phyloP scores from a whole-genome alignment of 1,140 invertebrate species.

The Pseudomyrmex gracilis region DNA sequence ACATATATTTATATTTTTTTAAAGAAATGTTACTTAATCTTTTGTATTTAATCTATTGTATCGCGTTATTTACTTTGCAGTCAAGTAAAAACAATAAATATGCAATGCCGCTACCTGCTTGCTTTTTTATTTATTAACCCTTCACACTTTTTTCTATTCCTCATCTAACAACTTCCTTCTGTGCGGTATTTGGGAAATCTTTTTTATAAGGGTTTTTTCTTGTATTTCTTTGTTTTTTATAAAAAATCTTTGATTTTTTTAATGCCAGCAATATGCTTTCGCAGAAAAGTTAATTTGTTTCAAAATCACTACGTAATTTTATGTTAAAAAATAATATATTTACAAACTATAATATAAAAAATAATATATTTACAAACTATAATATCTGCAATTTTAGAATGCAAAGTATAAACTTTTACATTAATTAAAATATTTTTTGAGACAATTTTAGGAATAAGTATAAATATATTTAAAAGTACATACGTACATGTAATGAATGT shows the following conservation, averaged over 20 bases:
- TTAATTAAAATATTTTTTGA: neutral
- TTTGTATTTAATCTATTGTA: slow-evolving; percentile 74
- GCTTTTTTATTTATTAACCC: slow-evolving; percentile 83
- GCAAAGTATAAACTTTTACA: too few species aligned
- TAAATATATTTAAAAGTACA: neutral
- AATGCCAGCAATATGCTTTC: neutral
- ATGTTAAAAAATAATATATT: neutral
- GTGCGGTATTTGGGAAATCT: slow-evolving; percentile 55
- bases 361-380: too few species aligned
- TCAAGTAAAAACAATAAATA: slow-evolving; percentile 79
- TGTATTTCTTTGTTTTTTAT: slow-evolving; percentile 45
- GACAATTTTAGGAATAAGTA: neutral
- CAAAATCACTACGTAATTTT: neutral
- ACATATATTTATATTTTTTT: slow-evolving; percentile 32
- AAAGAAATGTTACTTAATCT: slow-evolving; percentile 50
- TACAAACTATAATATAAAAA: too few species aligned
- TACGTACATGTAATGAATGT: neutral
- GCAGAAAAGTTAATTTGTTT: neutral
- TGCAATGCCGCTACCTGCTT: slow-evolving; percentile 80
- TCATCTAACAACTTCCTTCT: slow-evolving; percentile 73
- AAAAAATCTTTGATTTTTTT: neutral
- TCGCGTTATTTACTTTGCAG: slow-evolving; percentile 70
- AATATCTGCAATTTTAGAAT: too few species aligned
- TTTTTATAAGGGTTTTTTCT: slow-evolving; percentile 11
- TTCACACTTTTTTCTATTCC: slow-evolving; percentile 74